Evolutionary conservation across 2,113 vertebrate genomes (phyloP).

Genomic region (Xiphophorus couchianus): DNA sequence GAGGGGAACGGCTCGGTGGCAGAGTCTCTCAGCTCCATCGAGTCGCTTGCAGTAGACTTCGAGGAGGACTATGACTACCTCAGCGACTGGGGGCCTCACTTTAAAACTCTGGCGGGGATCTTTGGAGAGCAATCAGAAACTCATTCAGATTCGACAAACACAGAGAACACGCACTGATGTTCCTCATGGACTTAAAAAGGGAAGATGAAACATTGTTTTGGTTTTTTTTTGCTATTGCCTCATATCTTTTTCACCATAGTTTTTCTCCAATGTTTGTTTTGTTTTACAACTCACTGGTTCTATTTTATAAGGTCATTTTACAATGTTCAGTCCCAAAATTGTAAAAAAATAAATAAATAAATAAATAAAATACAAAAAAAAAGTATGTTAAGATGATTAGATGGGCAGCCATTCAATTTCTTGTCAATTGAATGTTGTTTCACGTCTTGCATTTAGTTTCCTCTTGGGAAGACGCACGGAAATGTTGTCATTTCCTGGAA

Average conservation of each 20-base stretch:
- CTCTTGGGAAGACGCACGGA: conserved; percentile 53
- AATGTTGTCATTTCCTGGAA: conserved; percentile 73
- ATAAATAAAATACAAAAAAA: not conserved
- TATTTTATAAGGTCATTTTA: conserved; percentile 41
- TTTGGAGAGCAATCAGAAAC: conserved; percentile 88
- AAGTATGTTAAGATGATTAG: conserved; percentile 24
- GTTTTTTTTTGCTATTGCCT: conserved; percentile 12
- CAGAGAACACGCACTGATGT: conserved; percentile 78
- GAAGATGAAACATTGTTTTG: conserved; percentile 17
- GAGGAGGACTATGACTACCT: conserved; percentile 96
- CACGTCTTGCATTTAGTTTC: conserved; percentile 56
- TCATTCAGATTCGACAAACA: conserved; percentile 68
- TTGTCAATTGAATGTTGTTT: conserved; percentile 59
- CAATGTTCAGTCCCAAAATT: conserved; percentile 61
- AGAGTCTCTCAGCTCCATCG: conserved; percentile 95
- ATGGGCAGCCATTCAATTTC: conserved; percentile 59
- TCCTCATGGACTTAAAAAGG: conserved; percentile 48
- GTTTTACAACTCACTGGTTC: conserved; percentile 35
- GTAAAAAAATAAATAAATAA: conserved; percentile 37
- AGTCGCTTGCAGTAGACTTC: conserved; percentile 83
- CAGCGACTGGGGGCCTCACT: conserved; percentile 94
- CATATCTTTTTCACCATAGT: conserved; percentile 17
- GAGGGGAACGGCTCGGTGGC: conserved; percentile 93
- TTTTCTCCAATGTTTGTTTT: conserved; percentile 19
- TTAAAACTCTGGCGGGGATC: conserved; percentile 94